These are phyloP conservation scores for Procambarus virginalis DNA, from an alignment of 1,140 invertebrate species.

Conservation along the genomic window DNA sequence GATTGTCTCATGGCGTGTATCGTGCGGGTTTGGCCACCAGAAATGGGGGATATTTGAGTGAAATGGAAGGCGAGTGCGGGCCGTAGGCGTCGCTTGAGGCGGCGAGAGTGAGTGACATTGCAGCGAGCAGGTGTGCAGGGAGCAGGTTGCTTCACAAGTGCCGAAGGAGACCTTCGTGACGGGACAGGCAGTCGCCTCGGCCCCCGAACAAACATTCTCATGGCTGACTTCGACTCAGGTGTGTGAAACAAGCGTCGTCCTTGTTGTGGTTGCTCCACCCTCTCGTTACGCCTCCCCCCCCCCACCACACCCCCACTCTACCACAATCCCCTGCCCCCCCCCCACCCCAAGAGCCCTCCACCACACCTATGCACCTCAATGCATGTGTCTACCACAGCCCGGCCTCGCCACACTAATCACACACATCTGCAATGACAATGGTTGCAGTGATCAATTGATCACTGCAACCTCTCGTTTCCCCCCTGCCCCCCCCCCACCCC, in stretches of 20 bases:
- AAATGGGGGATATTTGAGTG: not conserved
- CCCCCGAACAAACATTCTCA: slow-evolving; percentile 6
- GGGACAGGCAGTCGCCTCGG: not conserved
- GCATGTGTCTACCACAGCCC: too few species aligned
- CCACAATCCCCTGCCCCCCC: too few species aligned
- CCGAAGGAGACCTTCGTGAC: not conserved
- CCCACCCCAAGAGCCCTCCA: too few species aligned
- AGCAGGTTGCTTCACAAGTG: not conserved
- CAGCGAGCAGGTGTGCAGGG: not conserved
- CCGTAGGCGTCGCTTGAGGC: not conserved
- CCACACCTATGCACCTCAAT: too few species aligned
- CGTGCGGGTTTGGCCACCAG: not conserved
- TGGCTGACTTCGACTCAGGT: slow-evolving; percentile 13
- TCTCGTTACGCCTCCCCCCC: not conserved
- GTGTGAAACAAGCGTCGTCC: not conserved
- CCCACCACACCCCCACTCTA: not conserved
- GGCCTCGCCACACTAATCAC: too few species aligned
- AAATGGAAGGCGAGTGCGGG: not conserved
- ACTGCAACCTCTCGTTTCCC: too few species aligned
- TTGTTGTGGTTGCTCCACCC: not conserved
- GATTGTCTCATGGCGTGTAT: slow-evolving; percentile 9
- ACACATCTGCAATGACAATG: too few species aligned
- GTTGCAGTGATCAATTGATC: too few species aligned
- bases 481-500: too few species aligned
- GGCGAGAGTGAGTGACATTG: not conserved